These are phyloP conservation scores for Lasioglossum vierecki DNA, from an alignment of 2,888 invertebrate species.

Conservation along the genomic window DNA sequence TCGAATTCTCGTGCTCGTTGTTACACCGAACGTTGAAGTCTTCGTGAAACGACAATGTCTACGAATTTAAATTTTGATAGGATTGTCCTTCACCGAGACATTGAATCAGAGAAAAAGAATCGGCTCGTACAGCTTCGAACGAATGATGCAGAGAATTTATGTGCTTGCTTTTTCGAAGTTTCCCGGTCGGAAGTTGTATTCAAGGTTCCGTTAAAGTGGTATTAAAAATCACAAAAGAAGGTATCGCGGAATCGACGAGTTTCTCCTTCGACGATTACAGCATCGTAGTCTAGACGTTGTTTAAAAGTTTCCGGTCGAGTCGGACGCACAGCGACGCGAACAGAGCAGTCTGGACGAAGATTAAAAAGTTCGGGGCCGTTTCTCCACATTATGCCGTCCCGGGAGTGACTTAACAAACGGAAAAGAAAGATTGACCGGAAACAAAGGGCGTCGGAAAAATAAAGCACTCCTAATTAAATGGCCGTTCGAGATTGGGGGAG, in stretches of 20 bases:
- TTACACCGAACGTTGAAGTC: not conserved
- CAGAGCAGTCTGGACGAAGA: slow-evolving; percentile 67
- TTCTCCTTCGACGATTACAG: not conserved
- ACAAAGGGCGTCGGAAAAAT: slow-evolving; percentile 75
- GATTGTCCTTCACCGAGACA: too few species aligned
- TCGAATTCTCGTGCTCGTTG: not conserved
- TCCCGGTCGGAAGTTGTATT: not conserved
- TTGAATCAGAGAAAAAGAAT: too few species aligned
- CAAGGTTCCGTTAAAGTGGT: not conserved
- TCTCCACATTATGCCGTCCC: slow-evolving; percentile 61
- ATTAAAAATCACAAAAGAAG: slow-evolving; percentile 6
- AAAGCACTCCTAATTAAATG: slow-evolving; percentile 80
- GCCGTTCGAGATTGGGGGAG: slow-evolving; percentile 66
- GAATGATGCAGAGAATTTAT: not conserved
- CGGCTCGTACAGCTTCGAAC: not conserved
- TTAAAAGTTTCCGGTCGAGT: slow-evolving; percentile 15
- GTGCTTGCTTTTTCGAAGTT: not conserved
- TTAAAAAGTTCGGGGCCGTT: slow-evolving; percentile 73
- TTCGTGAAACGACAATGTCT: too few species aligned
- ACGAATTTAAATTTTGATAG: too few species aligned
- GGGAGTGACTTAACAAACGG: slow-evolving; percentile 60
- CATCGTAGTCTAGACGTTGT: not conserved
- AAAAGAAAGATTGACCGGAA: slow-evolving; percentile 70
- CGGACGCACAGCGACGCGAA: slow-evolving; percentile 22
- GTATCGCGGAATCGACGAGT: slow-evolving; percentile 5